phyloP scores from a whole-genome alignment of 37 sponge, comb jelly and placozoan species.

The Beroe forskalii region DNA sequence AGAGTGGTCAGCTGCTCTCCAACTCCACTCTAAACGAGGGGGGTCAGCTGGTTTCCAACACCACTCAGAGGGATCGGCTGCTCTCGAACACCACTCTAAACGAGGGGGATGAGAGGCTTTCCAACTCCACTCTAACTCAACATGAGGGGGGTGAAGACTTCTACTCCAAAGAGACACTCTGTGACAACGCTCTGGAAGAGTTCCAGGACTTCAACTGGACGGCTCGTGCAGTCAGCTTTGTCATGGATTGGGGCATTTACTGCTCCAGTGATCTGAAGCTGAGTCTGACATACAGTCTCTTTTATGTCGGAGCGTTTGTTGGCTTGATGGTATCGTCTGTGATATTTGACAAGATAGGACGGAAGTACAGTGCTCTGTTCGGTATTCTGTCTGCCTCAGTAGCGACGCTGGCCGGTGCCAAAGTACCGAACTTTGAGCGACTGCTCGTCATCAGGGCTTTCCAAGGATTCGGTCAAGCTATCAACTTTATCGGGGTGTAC shows the following conservation, averaged over 20 bases:
- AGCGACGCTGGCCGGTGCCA: background rate
- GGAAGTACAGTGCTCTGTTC: background rate
- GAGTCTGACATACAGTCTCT: background rate
- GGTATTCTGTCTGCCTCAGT: background rate
- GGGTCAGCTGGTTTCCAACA: too few species aligned
- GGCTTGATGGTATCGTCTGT: background rate
- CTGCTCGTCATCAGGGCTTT: background rate
- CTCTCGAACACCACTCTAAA: too few species aligned
- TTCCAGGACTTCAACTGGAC: slow-evolving; percentile 38
- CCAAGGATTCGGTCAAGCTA: background rate
- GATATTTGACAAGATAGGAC: background rate
- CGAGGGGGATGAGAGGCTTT: too few species aligned
- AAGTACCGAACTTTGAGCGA: background rate
- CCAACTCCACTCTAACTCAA: too few species aligned
- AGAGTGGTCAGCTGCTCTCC: too few species aligned
- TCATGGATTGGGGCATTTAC: slow-evolving; percentile 27
- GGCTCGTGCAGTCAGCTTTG: background rate
- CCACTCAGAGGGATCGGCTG: too few species aligned
- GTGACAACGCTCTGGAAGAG: background rate
- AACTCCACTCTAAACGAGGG: too few species aligned
- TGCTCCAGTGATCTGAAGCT: background rate
- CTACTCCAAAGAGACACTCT: background rate
- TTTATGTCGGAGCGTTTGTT: slow-evolving; percentile 20
- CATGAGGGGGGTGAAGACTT: too few species aligned
- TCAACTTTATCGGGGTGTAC: background rate